phyloP scores from a whole-genome alignment of 2,113 vertebrate species.

The Sakesphorus luctuosus region DNA sequence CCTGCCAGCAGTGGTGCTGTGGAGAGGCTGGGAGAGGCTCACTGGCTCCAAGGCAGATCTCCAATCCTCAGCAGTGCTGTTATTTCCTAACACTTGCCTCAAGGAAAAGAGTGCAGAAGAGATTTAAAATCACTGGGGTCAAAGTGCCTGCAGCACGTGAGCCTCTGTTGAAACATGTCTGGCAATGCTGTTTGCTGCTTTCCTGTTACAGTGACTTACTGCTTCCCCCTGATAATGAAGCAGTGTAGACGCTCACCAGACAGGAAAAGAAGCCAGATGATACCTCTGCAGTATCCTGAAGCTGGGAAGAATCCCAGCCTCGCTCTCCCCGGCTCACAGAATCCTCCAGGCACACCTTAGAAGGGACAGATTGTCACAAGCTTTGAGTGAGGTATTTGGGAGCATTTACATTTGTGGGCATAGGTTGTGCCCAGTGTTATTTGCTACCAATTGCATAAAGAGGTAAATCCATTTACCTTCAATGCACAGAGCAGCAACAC shows the following conservation, averaged over 20 bases:
- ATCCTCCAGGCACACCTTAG: not conserved
- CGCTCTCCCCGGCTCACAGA: not conserved
- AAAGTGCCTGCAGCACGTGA: fast-evolving
- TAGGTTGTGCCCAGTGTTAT: fast-evolving
- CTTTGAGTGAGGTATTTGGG: fast-evolving
- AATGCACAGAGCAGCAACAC: not conserved
- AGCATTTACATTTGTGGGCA: fast-evolving
- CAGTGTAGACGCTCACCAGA: not conserved
- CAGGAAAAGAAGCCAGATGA: not conserved
- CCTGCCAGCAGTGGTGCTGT: not conserved
- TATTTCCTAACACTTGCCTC: not conserved
- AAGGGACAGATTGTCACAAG: not conserved
- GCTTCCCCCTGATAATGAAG: not conserved
- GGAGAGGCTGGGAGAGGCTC: not conserved
- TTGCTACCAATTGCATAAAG: fast-evolving
- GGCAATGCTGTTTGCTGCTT: not conserved
- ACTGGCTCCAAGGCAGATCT: not conserved
- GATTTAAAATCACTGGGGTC: not conserved
- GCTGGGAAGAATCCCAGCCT: not conserved
- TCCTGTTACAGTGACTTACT: not conserved
- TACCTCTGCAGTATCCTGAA: not conserved
- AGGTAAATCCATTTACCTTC: not conserved
- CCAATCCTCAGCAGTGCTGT: not conserved
- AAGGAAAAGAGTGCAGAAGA: not conserved
- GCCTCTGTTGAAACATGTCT: not conserved